Evolutionary conservation across 92 coral and sea anemone species (phyloP).

Genomic region (Palythoa caribaeorum): DNA sequence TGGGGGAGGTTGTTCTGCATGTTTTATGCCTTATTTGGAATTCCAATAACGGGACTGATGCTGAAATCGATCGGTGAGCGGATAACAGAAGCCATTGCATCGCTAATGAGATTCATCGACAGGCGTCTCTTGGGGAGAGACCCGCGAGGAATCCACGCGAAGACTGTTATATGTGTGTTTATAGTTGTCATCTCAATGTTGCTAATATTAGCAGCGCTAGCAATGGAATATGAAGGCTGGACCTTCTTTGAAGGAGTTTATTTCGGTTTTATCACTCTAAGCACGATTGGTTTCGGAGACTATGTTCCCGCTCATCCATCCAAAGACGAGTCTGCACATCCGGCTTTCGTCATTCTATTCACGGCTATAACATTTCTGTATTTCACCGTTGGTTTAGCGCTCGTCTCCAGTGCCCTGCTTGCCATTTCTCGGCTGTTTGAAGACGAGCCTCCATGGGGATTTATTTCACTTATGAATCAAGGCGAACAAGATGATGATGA

Average conservation of each 20-base stretch:
- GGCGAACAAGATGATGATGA: constrained; percentile 77
- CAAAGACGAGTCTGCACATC: constrained; percentile 77
- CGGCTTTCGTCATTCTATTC: constrained; percentile 92
- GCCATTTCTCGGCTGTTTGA: constrained; percentile 97
- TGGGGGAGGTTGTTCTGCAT: constrained; percentile 97
- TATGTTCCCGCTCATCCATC: constrained; percentile 96
- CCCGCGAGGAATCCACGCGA: constrained; percentile 78
- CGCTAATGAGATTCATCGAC: constrained; percentile 80
- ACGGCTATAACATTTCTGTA: constrained; percentile 94
- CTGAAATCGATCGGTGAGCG: constrained; percentile 98
- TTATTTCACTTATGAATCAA: constrained; percentile 78
- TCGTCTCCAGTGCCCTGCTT: constrained; percentile 98
- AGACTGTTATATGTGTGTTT: constrained; percentile 90
- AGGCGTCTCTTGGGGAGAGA: constrained; percentile 79
- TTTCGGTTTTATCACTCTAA: constrained; percentile 94
- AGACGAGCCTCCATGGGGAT: constrained; percentile 98
- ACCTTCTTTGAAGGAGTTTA: constrained; percentile 97
- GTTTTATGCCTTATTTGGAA: constrained; percentile 97
- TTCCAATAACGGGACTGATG: constrained; percentile 98
- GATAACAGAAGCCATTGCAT: constrained; percentile 91
- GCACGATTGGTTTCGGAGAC: constrained; percentile 98
- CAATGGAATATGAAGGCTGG: constrained; percentile 97
- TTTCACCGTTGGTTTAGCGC: constrained; percentile 97
- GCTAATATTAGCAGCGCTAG: constrained; percentile 83
- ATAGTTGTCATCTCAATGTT: constrained; percentile 81